Evolutionary conservation across 2,797 vertebrate species (phyloP).

Genomic region (Phoeniculus purpureus): DNA sequence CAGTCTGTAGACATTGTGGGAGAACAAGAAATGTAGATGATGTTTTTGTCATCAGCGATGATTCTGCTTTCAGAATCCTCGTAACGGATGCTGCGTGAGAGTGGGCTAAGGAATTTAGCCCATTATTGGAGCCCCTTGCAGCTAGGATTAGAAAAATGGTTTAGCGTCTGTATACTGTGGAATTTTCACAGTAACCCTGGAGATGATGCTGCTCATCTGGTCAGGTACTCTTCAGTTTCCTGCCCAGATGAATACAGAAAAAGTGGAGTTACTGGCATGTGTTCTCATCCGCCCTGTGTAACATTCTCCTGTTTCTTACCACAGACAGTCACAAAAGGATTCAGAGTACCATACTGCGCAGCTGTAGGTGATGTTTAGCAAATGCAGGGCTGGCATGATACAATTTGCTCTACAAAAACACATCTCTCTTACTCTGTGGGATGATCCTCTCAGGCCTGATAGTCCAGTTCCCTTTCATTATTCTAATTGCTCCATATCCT

Average conservation of each 20-base stretch:
- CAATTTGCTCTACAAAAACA: background rate
- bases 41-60: background rate
- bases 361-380: background rate
- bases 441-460: background rate
- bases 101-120: background rate
- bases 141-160: background rate
- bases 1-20: background rate
- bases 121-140: background rate
- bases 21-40: background rate
- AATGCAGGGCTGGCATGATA: background rate
- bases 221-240: background rate
- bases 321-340: background rate
- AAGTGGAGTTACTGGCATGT: background rate
- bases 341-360: background rate
- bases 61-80: background rate
- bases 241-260: background rate
- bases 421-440: background rate
- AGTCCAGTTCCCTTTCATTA: slow-evolving; percentile 23
- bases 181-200: background rate
- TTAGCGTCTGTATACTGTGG: background rate
- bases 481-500: background rate
- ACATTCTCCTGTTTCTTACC: background rate
- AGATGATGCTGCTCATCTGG: background rate
- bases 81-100: background rate
- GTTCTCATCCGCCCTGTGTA: background rate